Evolutionary conservation across 2,113 vertebrate species (phyloP), one percentile per base, ranked within the genome.

Genomic region (Vombatus ursinus): DNA sequence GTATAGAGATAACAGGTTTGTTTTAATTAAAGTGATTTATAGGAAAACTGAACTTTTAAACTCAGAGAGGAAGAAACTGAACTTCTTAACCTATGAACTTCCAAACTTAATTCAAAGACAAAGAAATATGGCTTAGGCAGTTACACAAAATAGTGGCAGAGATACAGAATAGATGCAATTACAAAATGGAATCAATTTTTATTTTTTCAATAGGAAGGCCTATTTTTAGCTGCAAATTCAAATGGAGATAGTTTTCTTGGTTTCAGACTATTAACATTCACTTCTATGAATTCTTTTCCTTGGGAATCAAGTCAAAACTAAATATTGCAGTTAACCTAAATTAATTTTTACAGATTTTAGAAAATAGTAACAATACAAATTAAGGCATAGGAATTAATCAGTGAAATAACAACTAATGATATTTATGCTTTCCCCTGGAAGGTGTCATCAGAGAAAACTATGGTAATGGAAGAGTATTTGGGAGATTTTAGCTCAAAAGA

Each of bases 301-400:
- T 92, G 94, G 95, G 2, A 84, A 84, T 84, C 10, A 95, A 94
- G 37, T 54, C 47, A 12, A 90, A 84, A 95, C 84, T 68, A 50
- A 96, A 91, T 50, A 84, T 4, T 95, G 28, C 8, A 93, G 93
- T 93, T 94, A 96, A 96, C 93, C 96, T 95, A 93, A 94, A 95
- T 92, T 96, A 10, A 96, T 53, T 89, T n/a, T 37, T 68, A 14
- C 93, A 89, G 94, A 92, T 54, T 89, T 51, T 93, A 47, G 52
- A 90, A 90, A 52, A 91, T 57, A 94, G 53, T 93, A 57, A 91
- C 53, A 92, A 50, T 49, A 90, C 22, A 44, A 51, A 92, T 37
- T 54, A 49, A 91, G 91, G 68, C 91, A 52, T 93, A 93, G 94
- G 94, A 97, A 52, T 92, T 89, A 96, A 90, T 44, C 53, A 91